A percentile compares a stretch with the other conserved stretches of the same genome.
Evolutionary conservation across 2,797 vertebrate species (phyloP).

Genomic region (Poecile montanus): DNA sequence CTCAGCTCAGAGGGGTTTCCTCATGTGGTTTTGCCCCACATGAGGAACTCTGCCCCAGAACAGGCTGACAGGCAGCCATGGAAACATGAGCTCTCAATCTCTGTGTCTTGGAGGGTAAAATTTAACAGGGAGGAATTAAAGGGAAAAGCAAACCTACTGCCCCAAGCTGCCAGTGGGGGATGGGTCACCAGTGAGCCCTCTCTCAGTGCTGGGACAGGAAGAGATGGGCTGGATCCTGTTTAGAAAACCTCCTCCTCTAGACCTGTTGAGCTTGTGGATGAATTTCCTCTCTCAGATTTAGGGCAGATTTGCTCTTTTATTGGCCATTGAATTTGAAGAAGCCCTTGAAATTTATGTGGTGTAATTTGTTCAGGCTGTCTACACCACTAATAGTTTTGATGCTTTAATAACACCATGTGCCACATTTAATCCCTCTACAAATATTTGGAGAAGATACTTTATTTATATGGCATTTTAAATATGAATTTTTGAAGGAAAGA

Average conservation of each 20-base stretch:
- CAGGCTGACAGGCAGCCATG: neutral
- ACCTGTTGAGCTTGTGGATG: fast-evolving
- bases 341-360: constrained; percentile 38
- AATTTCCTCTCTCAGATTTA: neutral
- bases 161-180: fast-evolving
- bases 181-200: neutral
- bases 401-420: constrained; percentile 60
- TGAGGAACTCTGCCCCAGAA: neutral
- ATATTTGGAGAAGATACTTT: constrained; percentile 62
- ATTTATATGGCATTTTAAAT: constrained; percentile 67
- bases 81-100: fast-evolving
- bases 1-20: fast-evolving
- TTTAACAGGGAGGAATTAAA: neutral
- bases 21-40: fast-evolving
- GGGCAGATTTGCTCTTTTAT: neutral
- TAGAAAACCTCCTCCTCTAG: neutral
- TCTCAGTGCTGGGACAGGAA: neutral
- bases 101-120: neutral
- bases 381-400: constrained; percentile 59
- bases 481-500: constrained; percentile 43
- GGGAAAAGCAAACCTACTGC: neutral
- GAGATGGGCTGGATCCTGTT: neutral
- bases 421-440: constrained; percentile 51
- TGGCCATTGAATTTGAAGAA: neutral
- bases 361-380: constrained; percentile 61